Evolutionary conservation across 1,140 invertebrate genomes (phyloP), one percentile per base, ranked within the genome.

Genomic region (Lasaia peninsularis): DNA sequence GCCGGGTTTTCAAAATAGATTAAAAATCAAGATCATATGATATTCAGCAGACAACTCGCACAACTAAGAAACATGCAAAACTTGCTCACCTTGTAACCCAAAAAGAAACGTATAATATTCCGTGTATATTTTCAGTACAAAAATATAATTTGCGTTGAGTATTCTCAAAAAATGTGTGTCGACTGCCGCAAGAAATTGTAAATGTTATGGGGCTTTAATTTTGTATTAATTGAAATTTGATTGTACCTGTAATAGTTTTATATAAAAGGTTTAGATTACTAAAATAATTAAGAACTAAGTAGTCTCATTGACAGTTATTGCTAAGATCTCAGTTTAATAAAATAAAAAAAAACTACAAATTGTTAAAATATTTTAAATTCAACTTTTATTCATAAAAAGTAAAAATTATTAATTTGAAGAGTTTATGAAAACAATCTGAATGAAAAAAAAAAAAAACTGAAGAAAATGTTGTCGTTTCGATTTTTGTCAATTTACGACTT

Each of bases 361-460:
- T 31, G 28, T 31, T 4, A 31, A 31, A 33, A 53, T 53, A 53
- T 53, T 53, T 16, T 28, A 34, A 21, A 32, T 35, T 20, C 21
- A 24, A 48, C 28, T 51, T 51, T 56, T 20, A 31, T 58, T 28
- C 51, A 58, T 32, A 50, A 24, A 35, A 58, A 50, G 14, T 14
- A 51, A 24, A 5, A 51, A 34, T 6, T 49, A 24, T 56, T 49
- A 49, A 49, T 49, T 56, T 56, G 21, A 56, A 56, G 55, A 51
- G 31, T 49, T 49, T 56, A 7, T 56, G 32, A 50, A 49, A 56
- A 56, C n/a, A 49, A 49, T 33, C 5, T 51, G 49, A n/a, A n/a
- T n/a, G n/a, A n/a, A n/a, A 37, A 51, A 51, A 37, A 52, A 58
- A 58, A 51, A 58, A 31, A 58, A 58, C 33, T 58, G 18, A 58